These are phyloP conservation scores for Indri indri DNA, from an alignment of 2,113 vertebrate genomes.

Conservation along the genomic window DNA sequence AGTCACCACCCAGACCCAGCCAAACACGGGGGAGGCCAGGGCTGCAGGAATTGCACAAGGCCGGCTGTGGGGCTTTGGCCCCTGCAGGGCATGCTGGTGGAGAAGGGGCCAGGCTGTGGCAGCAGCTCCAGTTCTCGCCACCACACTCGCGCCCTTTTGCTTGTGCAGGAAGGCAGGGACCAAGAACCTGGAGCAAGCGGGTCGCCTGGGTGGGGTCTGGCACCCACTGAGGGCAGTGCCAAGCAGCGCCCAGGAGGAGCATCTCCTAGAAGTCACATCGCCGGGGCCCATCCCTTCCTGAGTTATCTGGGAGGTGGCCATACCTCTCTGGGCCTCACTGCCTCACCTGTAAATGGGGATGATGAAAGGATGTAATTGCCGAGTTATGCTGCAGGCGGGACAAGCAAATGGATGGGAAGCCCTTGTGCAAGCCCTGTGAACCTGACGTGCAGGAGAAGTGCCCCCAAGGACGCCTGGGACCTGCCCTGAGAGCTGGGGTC, in stretches of 20 bases:
- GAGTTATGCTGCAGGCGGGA: background rate
- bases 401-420: background rate
- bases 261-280: background rate
- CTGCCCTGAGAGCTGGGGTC: background rate
- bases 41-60: background rate
- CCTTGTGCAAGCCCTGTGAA: background rate
- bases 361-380: background rate
- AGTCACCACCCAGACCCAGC: background rate
- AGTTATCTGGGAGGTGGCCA: background rate
- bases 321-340: background rate
- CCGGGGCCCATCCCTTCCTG: background rate
- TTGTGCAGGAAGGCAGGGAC: background rate
- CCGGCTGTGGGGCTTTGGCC: accelerated
- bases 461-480: background rate
- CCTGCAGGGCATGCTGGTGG: no score
- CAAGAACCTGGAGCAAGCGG: no score
- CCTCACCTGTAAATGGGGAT: background rate
- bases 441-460: background rate
- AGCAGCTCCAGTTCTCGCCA: no score
- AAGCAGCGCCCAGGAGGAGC: background rate
- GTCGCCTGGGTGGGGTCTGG: background rate
- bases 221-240: background rate
- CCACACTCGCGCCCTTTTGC: no score
- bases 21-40: background rate
- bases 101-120: accelerated